These are phyloP conservation scores for Sarcophaga peregrina DNA, from an alignment of 1,140 invertebrate genomes.

Conservation along the genomic window DNA sequence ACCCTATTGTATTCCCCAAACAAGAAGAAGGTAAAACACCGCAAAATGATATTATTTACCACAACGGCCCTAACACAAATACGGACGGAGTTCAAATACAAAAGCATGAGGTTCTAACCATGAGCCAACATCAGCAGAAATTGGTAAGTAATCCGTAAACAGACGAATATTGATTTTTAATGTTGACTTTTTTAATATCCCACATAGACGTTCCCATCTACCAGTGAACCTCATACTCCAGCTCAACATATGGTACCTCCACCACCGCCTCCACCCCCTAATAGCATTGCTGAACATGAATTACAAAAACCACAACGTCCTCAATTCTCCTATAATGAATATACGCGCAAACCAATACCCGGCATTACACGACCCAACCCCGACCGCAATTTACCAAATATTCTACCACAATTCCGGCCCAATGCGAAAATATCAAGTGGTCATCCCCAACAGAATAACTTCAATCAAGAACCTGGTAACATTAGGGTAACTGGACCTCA, in stretches of 20 bases:
- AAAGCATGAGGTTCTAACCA: constrained; percentile 60
- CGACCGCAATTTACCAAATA: constrained; percentile 73
- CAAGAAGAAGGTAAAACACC: constrained; percentile 45
- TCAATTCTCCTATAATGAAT: constrained; percentile 61
- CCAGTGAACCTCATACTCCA: constrained; percentile 49
- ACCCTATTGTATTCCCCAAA: constrained; percentile 61
- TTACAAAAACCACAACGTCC: constrained; percentile 46
- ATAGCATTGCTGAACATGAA: constrained; percentile 49
- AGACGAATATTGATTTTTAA: too few relatives aligned
- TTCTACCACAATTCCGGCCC: constrained; percentile 77
- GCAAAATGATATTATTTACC: not conserved
- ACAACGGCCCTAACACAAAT: constrained; percentile 3
- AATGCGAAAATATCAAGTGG: constrained; percentile 73
- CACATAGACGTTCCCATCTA: constrained; percentile 55
- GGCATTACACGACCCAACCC: constrained; percentile 66
- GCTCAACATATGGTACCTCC: constrained; percentile 61
- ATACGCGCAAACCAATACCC: constrained; percentile 61
- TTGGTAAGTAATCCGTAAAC: constrained; percentile 50
- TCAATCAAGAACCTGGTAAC: constrained; percentile 62
- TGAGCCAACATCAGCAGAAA: constrained; percentile 58
- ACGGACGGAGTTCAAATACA: constrained; percentile 57
- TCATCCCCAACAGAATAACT: constrained; percentile 64
- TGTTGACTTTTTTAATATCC: not conserved
- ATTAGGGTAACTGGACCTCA: constrained; percentile 60
- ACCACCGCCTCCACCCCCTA: constrained; percentile 48